Evolutionary conservation across 1,140 invertebrate species (phyloP).

Genomic region (Drosophila bipectinata): DNA sequence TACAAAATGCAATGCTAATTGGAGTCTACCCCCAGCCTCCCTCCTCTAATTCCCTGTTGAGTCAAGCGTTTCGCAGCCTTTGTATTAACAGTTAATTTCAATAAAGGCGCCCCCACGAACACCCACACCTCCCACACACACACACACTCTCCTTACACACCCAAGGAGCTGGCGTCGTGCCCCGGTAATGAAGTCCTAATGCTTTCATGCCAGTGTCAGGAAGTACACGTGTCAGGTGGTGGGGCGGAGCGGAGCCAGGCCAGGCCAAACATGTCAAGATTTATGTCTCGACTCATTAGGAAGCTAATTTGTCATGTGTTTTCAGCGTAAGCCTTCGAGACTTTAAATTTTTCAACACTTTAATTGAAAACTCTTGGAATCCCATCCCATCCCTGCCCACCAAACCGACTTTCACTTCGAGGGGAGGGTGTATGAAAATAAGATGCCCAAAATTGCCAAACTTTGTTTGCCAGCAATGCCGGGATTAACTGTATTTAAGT

Average conservation of each 20-base stretch:
- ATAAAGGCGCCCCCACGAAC: conserved; percentile 37
- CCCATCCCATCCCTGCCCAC: not conserved
- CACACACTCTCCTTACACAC: not conserved
- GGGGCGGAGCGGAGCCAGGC: not conserved
- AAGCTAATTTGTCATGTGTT: conserved; percentile 80
- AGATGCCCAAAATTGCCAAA: conserved; percentile 59
- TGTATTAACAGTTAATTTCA: conserved; percentile 77
- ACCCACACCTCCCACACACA: not conserved
- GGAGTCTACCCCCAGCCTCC: not conserved
- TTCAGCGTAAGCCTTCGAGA: conserved; percentile 18
- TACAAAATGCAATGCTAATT: conserved; percentile 40
- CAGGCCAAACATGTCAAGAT: conserved; percentile 61
- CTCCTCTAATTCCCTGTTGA: conserved; percentile 26
- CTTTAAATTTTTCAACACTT: conserved; percentile 79
- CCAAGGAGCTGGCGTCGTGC: conserved; percentile 36
- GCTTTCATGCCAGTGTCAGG: conserved; percentile 48
- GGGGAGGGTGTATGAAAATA: conserved; percentile 1
- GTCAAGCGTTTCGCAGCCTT: conserved; percentile 53
- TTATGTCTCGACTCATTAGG: conserved; percentile 80
- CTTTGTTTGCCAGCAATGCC: conserved; percentile 60
- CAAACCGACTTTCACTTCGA: not conserved
- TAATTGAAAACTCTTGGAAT: conserved; percentile 60
- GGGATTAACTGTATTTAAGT: conserved; percentile 78
- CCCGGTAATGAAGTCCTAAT: conserved; percentile 74
- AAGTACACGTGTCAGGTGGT: conserved; percentile 59